These are phyloP conservation scores for Carollia perspicillata DNA, from an alignment of 2,113 vertebrate species.

Conservation along the genomic window DNA sequence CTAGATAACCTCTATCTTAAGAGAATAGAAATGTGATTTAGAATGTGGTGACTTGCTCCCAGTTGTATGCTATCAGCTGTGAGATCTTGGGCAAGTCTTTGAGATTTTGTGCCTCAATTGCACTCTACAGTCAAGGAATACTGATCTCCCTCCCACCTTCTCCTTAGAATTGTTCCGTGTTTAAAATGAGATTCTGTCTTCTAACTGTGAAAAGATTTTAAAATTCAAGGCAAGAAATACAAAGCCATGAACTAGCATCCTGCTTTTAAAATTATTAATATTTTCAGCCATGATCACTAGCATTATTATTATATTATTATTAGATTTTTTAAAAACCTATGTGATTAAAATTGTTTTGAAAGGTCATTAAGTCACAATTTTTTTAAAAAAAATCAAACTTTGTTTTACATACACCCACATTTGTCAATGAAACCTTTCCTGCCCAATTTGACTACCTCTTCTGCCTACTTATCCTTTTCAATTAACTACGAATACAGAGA, in stretches of 20 bases:
- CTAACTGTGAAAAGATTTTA: not conserved
- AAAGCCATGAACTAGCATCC: not conserved
- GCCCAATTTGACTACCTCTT: not conserved
- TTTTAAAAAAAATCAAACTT: not conserved
- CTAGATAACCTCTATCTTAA: conserved; percentile 13
- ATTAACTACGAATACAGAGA: not conserved
- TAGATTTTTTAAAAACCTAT: not conserved
- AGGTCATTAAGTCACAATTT: not conserved
- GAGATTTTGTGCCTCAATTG: not conserved
- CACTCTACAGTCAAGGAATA: not conserved
- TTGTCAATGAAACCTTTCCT: not conserved
- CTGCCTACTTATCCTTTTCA: not conserved
- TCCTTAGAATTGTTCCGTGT: not conserved
- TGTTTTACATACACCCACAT: not conserved
- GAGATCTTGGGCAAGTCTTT: not conserved
- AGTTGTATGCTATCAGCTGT: not conserved
- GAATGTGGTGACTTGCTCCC: not conserved
- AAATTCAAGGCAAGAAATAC: not conserved
- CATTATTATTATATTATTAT: accelerated
- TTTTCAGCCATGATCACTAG: accelerated
- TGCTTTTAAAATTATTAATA: not conserved
- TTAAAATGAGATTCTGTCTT: not conserved
- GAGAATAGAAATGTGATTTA: conserved; percentile 37
- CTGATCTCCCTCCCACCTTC: not conserved
- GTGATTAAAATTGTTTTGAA: not conserved